Base-by-base conservation (phyloP, 2,797 vertebrate genomes). In the Megaceryle alcyon region DNA sequence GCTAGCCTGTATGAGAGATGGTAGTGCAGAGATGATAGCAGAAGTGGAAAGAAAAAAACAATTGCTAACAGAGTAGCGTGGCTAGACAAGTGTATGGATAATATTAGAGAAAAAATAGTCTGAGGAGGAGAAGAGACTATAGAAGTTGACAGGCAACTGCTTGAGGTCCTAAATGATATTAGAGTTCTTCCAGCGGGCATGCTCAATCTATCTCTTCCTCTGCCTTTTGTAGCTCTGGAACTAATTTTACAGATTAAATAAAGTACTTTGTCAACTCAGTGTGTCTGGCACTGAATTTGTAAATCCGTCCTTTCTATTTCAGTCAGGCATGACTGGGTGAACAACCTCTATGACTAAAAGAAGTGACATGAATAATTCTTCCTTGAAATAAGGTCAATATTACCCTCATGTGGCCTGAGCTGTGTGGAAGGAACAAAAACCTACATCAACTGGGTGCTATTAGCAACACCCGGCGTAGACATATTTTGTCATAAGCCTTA, bases 351-450 rank as follows among this genome's bases (percentile, higher is more conserved):
- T 86, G 91, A 95, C 94, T 85, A 92, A 91, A 97, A 95, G 88
- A 94, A 93, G 48, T 95, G 78, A 85, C 85, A 95, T 96, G 94
- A 97, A 97, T 98, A 96, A 97, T 97, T 97, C 92, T 96, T 87
- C 77, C 80, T 95, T 88, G 86, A 97, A 97, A 97, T 97, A 98
- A 97, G 93, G 94, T 96, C 95, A 97, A 29, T 80, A 79, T 83
- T 96, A 94, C 81, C 81, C 92, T 95, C 89, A 33, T 75, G 94
- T 96, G 95, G 95, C 73, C 94, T 92, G 68, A 71, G 72, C 82
- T 92, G 60, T 66, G 59, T 80, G 44, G 73, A 95, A 90, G 66
- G 84, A 95, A 91, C 79, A 86, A 89, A 96, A 94, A 90, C 51
- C 70, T 95, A 91, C 76, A 86, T 81, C 92, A 96, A 28, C 71